Conservation (phyloP, 2,797 vertebrate genomes). For the Xenentodon cancila region DNA sequence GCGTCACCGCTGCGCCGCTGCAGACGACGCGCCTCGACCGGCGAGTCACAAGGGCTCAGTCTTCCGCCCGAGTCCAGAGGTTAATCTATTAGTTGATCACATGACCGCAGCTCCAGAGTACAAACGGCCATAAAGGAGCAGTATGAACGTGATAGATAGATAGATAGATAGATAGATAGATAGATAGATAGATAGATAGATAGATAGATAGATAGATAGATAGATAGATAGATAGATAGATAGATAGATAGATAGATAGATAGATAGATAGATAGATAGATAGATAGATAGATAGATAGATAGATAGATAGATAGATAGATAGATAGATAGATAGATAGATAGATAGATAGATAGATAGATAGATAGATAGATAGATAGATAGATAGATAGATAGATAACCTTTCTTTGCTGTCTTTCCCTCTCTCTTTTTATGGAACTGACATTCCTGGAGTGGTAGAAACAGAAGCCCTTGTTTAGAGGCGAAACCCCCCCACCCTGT, state of each 20-base stretch:
- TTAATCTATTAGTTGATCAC: constrained; percentile 77
- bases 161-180: constrained; percentile 19
- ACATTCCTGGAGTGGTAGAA: constrained; percentile 83
- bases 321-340: constrained; percentile 20
- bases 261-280: constrained; percentile 34
- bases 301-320: neutral
- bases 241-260: constrained; percentile 24
- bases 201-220: neutral
- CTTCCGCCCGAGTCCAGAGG: constrained; percentile 63
- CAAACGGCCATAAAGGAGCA: constrained; percentile 76
- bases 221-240: constrained; percentile 22
- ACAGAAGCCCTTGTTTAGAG: constrained; percentile 86
- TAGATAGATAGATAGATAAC: constrained; percentile 34
- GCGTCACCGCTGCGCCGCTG: constrained; percentile 63
- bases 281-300: constrained; percentile 22
- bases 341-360: constrained; percentile 20
- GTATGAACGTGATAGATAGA: constrained; percentile 39
- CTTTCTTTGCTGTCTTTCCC: constrained; percentile 38
- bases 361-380: constrained; percentile 35
- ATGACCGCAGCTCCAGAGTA: constrained; percentile 71
- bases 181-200: constrained; percentile 12
- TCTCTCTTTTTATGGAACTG: constrained; percentile 83
- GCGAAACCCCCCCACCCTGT: constrained; percentile 77
- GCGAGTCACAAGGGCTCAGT: constrained; percentile 71
- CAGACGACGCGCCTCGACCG: constrained; percentile 17